These are phyloP conservation scores for Lagria hirta DNA, from an alignment of 2,888 invertebrate species.

Conservation along the genomic window DNA sequence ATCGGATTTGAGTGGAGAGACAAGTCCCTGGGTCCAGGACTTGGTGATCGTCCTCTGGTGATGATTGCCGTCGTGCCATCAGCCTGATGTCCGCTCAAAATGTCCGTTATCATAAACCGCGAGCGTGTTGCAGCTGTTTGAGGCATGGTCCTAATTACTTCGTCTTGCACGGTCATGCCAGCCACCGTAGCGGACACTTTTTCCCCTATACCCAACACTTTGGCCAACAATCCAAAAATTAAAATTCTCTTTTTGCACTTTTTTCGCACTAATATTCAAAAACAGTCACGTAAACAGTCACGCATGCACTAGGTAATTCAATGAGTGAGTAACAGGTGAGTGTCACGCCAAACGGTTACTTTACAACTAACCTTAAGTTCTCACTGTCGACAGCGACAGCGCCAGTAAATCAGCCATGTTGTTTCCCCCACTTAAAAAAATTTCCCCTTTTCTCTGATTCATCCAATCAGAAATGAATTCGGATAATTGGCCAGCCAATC, in stretches of 20 bases:
- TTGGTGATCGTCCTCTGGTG: conserved; percentile 56
- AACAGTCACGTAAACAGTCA: no score
- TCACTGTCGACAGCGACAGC: conserved; percentile 34
- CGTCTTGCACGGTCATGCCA: conserved; percentile 57
- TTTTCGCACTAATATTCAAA: conserved; percentile 1
- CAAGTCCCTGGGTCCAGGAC: conserved; percentile 60
- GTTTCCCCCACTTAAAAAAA: conserved; percentile 41
- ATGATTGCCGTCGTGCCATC: conserved; percentile 58
- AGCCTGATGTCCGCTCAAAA: conserved; percentile 67
- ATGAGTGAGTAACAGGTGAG: conserved; percentile 33
- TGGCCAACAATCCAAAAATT: conserved; percentile 23
- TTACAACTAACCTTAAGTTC: conserved; percentile 48
- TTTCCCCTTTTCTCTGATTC: conserved; percentile 34
- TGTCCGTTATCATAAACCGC: conserved; percentile 89
- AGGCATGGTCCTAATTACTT: conserved; percentile 53
- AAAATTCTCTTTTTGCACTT: conserved; percentile 3
- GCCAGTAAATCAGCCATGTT: conserved; percentile 56
- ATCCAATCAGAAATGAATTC: conserved; percentile 41
- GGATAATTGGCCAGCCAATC: conserved; percentile 50
- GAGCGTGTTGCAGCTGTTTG: conserved; percentile 63
- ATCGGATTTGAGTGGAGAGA: conserved; percentile 55
- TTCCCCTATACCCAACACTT: conserved; percentile 53
- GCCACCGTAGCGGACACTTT: conserved; percentile 50
- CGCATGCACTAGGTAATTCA: no score
- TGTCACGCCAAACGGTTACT: conserved; percentile 38